phyloP scores from a whole-genome alignment of 2,113 vertebrate species.

The Dicaeum eximium region DNA sequence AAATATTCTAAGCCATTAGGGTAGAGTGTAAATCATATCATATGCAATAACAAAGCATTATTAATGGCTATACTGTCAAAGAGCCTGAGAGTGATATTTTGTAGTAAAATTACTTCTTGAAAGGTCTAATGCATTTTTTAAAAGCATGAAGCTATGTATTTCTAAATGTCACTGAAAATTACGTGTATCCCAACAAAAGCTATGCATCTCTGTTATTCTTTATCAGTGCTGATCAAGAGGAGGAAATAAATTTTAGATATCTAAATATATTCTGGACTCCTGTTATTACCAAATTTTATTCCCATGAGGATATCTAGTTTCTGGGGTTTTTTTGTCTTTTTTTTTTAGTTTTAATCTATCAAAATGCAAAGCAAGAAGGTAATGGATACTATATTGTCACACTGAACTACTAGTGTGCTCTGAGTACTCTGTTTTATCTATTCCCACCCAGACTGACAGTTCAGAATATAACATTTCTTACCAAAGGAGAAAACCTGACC shows the following conservation, averaged over 20 bases:
- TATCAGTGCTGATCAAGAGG: background rate
- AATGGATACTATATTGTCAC: background rate
- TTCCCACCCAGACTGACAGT: background rate
- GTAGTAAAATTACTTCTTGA: constrained; percentile 14
- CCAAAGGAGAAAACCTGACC: background rate
- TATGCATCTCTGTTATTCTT: background rate
- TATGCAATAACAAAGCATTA: constrained; percentile 56
- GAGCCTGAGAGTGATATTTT: background rate
- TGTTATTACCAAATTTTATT: background rate
- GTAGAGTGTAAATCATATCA: constrained; percentile 32
- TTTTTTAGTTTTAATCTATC: background rate
- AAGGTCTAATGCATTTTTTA: background rate
- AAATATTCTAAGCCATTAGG: constrained; percentile 27
- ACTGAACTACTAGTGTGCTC: background rate
- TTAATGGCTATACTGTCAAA: constrained; percentile 33
- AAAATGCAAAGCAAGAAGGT: background rate
- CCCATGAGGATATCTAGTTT: background rate
- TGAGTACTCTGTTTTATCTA: background rate
- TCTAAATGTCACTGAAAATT: background rate
- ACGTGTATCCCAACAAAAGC: background rate
- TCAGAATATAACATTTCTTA: background rate
- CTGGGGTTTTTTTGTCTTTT: no score
- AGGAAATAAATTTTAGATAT: background rate
- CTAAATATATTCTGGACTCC: background rate
- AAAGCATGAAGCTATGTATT: background rate